Evolutionary conservation across 2,888 invertebrate species (phyloP), one percentile per base, ranked within the genome.

Genomic region (Polydrusus cervinus): DNA sequence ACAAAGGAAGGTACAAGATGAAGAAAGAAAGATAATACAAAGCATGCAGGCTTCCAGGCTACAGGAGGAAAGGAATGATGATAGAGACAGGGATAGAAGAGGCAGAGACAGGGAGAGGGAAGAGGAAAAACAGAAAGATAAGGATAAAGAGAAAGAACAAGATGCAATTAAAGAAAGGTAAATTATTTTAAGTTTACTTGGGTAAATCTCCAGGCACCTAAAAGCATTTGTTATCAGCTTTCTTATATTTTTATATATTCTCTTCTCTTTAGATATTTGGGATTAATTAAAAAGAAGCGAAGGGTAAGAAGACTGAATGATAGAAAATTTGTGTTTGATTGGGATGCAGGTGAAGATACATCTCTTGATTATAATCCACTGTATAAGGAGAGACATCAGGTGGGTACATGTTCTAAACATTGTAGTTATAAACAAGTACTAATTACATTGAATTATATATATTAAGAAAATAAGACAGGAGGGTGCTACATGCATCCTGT

Each of bases 291-390:
- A 85, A 97, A 97, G 85, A 97, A 97, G 84, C 91, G 98, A 13
- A 89, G 98, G 73, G 96, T 98, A 0, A 90, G 99, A 16, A 90
- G 99, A 77, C 88, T 99, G 51, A 99, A 99, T 88, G 99, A 99
- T 85, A 90, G 99, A 14, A 99, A 99, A 88, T 99, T 99, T 89
- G 99, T 99, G 0, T 99, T 99, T 87, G 99, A 99, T 88, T 99
- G 99, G 99, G 99, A 99, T 88, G 98, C 97, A 0, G 95, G 96
- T 0, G 99, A 99, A 87, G 99, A 99, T 84, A 99, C 99, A 0
- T 97, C 98, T 2, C 93, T 94, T 77, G 99, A 99, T 89, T 99
- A 99, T 85, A 99, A 99, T 87, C 92, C 93, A 75, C 89, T 99
- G 20, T 99, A 99, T 85, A 99, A 98, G 87, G 97, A 98, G 81